A percentile compares a stretch with the other conserved stretches of the same genome.
phyloP scores from a whole-genome alignment of 2,797 vertebrate genomes.

The Argentina silus region DNA sequence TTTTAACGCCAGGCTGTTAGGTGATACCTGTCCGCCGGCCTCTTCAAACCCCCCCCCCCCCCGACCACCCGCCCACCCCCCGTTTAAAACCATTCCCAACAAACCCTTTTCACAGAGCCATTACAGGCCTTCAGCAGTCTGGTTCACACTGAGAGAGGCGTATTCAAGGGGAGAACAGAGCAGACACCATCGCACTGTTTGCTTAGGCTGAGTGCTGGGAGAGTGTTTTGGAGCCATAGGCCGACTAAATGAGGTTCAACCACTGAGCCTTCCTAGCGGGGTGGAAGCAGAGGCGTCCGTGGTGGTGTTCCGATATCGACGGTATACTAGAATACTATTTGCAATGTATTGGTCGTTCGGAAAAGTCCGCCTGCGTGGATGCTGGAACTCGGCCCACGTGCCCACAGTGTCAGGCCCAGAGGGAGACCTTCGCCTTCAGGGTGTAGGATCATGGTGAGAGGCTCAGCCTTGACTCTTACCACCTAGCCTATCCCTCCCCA shows the following conservation, averaged over 20 bases:
- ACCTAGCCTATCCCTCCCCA: too few species aligned
- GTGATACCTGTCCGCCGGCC: constrained; percentile 64
- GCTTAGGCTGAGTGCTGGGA: not conserved
- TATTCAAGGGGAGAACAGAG: constrained; percentile 40
- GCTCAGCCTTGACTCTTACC: constrained; percentile 24
- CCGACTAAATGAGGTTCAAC: not conserved
- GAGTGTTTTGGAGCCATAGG: constrained; percentile 4
- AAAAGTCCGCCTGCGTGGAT: too few species aligned
- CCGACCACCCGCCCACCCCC: constrained; percentile 7
- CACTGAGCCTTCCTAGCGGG: constrained; percentile 1
- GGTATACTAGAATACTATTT: too few species aligned
- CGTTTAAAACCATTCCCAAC: constrained; percentile 65
- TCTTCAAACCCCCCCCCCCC: constrained; percentile 41
- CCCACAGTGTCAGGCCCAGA: constrained; percentile 3
- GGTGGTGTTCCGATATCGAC: too few species aligned
- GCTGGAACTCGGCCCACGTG: constrained; percentile 22
- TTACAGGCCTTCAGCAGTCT: constrained; percentile 43
- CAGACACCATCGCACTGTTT: not conserved
- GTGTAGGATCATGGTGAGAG: constrained; percentile 28
- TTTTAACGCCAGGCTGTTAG: constrained; percentile 74
- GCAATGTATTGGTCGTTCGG: too few species aligned
- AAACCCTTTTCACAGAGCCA: constrained; percentile 61
- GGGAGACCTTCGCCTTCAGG: not conserved
- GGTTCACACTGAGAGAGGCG: constrained; percentile 50
- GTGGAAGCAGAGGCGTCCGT: constrained; percentile 1